phyloP scores from a whole-genome alignment of 2,113 vertebrate genomes.

The Leucoraja erinaceus region DNA sequence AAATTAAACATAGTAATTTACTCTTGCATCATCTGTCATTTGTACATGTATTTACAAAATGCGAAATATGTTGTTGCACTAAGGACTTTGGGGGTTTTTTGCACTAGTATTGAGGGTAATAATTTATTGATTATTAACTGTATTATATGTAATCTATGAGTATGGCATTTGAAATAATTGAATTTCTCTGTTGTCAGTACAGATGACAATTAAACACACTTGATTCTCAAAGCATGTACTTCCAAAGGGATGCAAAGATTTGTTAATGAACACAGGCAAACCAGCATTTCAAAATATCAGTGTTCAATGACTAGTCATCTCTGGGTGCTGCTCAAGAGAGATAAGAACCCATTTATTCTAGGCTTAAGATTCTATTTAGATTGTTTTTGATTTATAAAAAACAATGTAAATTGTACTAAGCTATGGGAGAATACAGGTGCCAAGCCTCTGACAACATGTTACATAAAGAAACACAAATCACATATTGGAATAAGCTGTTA shows the following conservation, averaged over 20 bases:
- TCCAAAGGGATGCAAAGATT: background rate
- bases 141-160: too few relatives aligned
- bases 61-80: background rate
- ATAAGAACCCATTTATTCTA: background rate
- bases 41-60: background rate
- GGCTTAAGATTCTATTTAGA: background rate
- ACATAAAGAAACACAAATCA: conserved; percentile 10
- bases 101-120: too few relatives aligned
- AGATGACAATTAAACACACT: too few relatives aligned
- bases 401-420: background rate
- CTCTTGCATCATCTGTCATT: background rate
- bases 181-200: too few relatives aligned
- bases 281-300: background rate
- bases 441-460: background rate
- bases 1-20: background rate
- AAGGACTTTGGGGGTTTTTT: too few relatives aligned
- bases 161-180: too few relatives aligned
- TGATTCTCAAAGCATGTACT: background rate
- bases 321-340: background rate
- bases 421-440: background rate
- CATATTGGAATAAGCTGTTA: conserved; percentile 5
- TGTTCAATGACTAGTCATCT: background rate
- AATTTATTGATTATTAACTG: too few relatives aligned
- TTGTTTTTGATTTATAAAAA: background rate
- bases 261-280: background rate